phyloP scores from a whole-genome alignment of 2,113 vertebrate genomes.

The Mandrillus leucophaeus region DNA sequence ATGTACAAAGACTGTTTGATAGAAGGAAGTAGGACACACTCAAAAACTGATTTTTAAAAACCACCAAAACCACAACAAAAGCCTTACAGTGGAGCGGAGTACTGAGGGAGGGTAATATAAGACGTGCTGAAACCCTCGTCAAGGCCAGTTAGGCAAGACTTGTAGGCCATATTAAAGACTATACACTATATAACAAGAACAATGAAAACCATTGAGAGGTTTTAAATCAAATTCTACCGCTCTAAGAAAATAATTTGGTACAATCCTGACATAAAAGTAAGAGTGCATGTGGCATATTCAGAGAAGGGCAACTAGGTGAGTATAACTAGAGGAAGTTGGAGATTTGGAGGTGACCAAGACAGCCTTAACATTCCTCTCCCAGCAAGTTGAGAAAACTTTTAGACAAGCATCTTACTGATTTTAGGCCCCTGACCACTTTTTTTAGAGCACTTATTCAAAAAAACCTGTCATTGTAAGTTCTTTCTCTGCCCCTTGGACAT shows the following conservation, averaged over 20 bases:
- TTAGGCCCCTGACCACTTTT: neutral
- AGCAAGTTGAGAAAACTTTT: neutral
- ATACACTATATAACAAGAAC: neutral
- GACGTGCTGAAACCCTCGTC: neutral
- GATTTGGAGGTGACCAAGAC: neutral
- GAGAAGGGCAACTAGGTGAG: neutral
- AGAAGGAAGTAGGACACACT: neutral
- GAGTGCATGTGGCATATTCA: neutral
- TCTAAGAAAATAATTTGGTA: neutral
- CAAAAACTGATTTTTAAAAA: neutral
- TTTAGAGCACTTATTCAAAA: neutral
- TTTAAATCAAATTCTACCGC: neutral
- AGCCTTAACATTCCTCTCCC: neutral
- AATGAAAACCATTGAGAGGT: neutral
- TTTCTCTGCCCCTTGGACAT: neutral
- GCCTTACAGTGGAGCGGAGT: neutral
- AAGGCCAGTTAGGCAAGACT: neutral
- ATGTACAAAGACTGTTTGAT: neutral
- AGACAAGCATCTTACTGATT: neutral
- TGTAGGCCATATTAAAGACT: neutral
- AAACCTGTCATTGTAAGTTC: neutral
- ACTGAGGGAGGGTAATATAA: neutral
- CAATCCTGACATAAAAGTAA: neutral
- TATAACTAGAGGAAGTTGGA: neutral
- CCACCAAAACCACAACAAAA: neutral